These are phyloP conservation scores for Erythrolamprus reginae DNA, from an alignment of 2,113 vertebrate genomes.

Conservation along the genomic window DNA sequence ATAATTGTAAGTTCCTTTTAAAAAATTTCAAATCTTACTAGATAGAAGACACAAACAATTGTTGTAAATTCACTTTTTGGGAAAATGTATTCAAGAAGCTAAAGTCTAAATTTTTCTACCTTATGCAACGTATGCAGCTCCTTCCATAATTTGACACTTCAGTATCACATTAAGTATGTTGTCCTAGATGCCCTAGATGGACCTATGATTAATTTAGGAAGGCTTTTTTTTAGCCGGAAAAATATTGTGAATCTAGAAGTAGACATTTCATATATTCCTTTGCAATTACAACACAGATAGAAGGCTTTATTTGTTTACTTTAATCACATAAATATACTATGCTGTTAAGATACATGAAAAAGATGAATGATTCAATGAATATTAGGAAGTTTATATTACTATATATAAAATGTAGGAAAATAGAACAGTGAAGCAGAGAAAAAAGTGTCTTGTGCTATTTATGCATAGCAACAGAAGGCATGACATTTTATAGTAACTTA, in stretches of 20 bases:
- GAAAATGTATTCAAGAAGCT: neutral
- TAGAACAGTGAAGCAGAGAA: neutral
- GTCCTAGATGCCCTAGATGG: neutral
- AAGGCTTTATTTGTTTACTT: neutral
- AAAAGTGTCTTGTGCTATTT: conserved; percentile 24
- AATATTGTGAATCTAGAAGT: neutral
- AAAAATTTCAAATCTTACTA: neutral
- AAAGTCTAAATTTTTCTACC: neutral
- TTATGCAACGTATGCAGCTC: neutral
- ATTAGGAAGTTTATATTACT: neutral
- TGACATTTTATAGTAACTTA: neutral
- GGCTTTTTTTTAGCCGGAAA: neutral
- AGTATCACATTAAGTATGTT: neutral
- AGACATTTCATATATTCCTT: neutral
- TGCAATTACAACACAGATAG: neutral
- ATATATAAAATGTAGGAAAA: neutral
- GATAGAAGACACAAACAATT: neutral
- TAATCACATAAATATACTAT: neutral
- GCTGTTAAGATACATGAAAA: neutral
- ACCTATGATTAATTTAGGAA: neutral
- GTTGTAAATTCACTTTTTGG: neutral
- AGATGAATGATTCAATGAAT: neutral
- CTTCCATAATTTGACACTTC: neutral
- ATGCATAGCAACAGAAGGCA: neutral
- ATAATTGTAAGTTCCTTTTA: neutral